A percentile compares a stretch with the other conserved stretches of the same genome.
These are phyloP conservation scores for Agonopterix heracliana DNA, from an alignment of 2,888 invertebrate species.

Conservation along the genomic window DNA sequence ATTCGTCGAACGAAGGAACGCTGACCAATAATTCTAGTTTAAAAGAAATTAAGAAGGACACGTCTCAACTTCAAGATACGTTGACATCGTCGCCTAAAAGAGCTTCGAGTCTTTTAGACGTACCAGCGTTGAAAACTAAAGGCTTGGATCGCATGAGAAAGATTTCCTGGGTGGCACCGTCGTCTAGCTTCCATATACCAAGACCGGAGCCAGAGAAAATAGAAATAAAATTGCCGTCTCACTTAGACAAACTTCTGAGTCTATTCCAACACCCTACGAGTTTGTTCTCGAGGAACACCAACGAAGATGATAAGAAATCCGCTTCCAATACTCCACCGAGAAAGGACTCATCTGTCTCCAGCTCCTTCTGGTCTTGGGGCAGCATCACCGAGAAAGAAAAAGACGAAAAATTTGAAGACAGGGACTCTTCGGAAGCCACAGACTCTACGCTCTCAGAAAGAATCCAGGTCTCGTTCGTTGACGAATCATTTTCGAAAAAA, in stretches of 20 bases:
- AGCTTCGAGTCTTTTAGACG: constrained; percentile 59
- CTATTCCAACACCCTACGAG: constrained; percentile 79
- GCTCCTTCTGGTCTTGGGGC: constrained; percentile 71
- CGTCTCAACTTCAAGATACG: constrained; percentile 36
- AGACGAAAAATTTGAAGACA: constrained; percentile 42
- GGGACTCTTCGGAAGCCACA: constrained; percentile 55
- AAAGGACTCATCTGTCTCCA: constrained; percentile 59
- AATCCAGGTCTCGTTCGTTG: constrained; percentile 64
- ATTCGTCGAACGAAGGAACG: constrained; percentile 69
- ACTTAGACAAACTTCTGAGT: constrained; percentile 79
- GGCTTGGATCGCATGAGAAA: constrained; percentile 70
- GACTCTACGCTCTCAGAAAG: constrained; percentile 67
- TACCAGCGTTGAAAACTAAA: constrained; percentile 61
- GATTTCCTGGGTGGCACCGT: constrained; percentile 77
- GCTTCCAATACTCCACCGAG: constrained; percentile 60
- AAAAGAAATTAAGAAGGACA: constrained; percentile 43
- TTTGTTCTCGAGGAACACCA: constrained; percentile 71
- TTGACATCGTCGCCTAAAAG: constrained; percentile 54
- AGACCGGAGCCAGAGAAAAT: constrained; percentile 48
- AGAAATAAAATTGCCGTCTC: constrained; percentile 67
- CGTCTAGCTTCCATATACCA: constrained; percentile 57
- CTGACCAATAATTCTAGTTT: constrained; percentile 65
- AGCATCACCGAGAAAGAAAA: constrained; percentile 47
- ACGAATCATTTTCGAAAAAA: constrained; percentile 65
- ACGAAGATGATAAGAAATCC: constrained; percentile 60